Base-by-base conservation (phyloP, 2,888 invertebrate genomes). In the Drosophila putrida region DNA sequence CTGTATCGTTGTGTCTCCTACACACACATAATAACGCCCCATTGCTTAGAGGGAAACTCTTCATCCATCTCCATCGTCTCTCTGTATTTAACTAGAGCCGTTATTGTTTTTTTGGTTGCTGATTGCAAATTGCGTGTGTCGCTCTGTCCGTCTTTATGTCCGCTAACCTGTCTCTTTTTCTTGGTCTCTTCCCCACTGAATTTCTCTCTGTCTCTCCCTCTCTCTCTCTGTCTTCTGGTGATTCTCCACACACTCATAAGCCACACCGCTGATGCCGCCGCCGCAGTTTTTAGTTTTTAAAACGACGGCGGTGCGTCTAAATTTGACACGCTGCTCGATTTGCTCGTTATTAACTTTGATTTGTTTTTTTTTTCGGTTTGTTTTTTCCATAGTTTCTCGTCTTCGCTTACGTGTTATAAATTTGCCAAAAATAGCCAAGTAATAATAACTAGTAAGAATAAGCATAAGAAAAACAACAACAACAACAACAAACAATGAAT, bases 91-190 rank as follows among this genome's bases (percentile, higher is more conserved):
- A 75, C 67, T 66, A 36, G 47, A 72, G 69, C 63, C 57, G 39
- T 61, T 70, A 27, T 62, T 73, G 60, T 61, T 73, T 41, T 41
- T 20, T 59, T 49, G 50, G 25, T 66, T 50, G 15, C 58, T 64
- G 41, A 55, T 71, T 75, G 75, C 71, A 62, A 76, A 78, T 76
- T 70, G 76, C 59, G 64, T 79, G 75, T 25, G 41, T 57, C 55
- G 39, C 55, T 46, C 39, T 49, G 11, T 44, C 25, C 25, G 39
- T 44, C 49, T 15, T 25, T 41, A 11, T 41, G 35, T 36, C 53
- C 51, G 59, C 38, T 43, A 41, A 31, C 35, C 41, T 46, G 36
- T 65, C 36, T 51, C 31, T 58, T 47, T 50, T 31, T 46, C 27
- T 27, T 57, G 13, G 35, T 25, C 43, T 55, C 33, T 54, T 6